Conservation (phyloP, 2,113 vertebrate species). For the Dolichallabes microphthalmus region DNA sequence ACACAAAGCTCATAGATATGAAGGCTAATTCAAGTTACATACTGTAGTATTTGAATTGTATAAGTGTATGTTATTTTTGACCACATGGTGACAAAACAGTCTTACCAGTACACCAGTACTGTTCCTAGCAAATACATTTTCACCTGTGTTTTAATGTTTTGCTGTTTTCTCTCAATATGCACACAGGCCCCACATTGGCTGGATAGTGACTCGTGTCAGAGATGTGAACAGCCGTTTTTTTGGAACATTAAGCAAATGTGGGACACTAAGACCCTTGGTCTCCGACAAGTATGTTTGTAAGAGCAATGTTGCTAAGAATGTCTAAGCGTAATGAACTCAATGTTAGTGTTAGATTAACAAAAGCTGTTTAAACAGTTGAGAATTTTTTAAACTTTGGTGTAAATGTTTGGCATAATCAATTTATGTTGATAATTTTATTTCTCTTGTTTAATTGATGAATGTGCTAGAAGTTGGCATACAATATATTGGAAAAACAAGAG, state of each 20-base stretch:
- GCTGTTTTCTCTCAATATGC: neutral
- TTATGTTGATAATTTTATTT: neutral
- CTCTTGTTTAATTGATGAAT: neutral
- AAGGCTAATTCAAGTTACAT: too few species aligned
- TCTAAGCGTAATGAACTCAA: neutral
- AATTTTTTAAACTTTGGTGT: neutral
- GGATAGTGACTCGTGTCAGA: conserved; percentile 96
- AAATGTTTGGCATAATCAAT: neutral
- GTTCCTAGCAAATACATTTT: neutral
- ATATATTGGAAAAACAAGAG: neutral
- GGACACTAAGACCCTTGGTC: conserved; percentile 90
- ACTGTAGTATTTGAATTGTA: too few species aligned
- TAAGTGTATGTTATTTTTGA: too few species aligned
- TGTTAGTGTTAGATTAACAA: neutral
- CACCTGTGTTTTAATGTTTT: neutral
- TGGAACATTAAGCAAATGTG: conserved; percentile 99
- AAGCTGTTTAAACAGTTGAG: neutral
- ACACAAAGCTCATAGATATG: too few species aligned
- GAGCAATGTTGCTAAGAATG: neutral
- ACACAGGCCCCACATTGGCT: conserved; percentile 92
- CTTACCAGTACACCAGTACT: neutral
- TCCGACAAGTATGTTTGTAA: conserved; percentile 82
- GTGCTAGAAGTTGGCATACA: neutral
- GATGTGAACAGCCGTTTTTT: conserved; percentile 96
- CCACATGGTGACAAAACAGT: neutral